Percentiles rank a stretch among this genome's conserved stretches.
phyloP scores from a whole-genome alignment of 2,797 vertebrate genomes.

The Philypnodon macrostomus region DNA sequence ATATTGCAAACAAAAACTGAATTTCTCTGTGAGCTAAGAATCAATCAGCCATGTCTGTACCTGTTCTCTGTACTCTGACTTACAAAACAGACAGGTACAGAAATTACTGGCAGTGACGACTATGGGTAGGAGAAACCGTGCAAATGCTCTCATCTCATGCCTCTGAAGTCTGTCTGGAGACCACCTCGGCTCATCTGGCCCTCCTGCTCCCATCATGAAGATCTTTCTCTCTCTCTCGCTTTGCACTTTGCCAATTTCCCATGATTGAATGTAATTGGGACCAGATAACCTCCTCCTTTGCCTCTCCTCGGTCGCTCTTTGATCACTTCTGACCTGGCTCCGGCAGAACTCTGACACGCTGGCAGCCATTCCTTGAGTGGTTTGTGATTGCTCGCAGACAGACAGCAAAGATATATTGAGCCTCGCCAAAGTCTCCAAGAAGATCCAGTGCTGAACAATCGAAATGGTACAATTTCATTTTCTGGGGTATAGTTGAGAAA shows the following conservation, averaged over 20 bases:
- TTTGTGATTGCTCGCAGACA: slow-evolving; percentile 66
- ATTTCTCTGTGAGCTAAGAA: too few relatives aligned
- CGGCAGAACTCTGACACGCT: slow-evolving; percentile 62
- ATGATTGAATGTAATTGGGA: slow-evolving; percentile 75
- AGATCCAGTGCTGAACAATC: slow-evolving; percentile 8
- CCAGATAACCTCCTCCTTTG: slow-evolving; percentile 62
- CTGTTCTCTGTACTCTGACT: slow-evolving; percentile 5
- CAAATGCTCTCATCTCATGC: slow-evolving; percentile 23
- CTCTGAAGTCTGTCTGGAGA: slow-evolving; percentile 52
- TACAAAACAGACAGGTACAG: neutral
- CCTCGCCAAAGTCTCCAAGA: slow-evolving; percentile 43
- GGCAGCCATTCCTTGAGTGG: slow-evolving; percentile 64
- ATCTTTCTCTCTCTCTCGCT: slow-evolving; percentile 62
- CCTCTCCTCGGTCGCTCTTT: slow-evolving; percentile 52
- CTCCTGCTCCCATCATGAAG: slow-evolving; percentile 59
- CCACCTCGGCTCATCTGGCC: slow-evolving; percentile 70
- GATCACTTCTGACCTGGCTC: slow-evolving; percentile 70
- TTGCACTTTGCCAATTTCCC: slow-evolving; percentile 71
- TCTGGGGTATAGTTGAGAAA: slow-evolving; percentile 17
- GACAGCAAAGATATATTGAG: slow-evolving; percentile 44
- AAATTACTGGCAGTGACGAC: slow-evolving; percentile 6
- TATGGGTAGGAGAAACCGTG: neutral
- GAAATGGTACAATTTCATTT: slow-evolving; percentile 28
- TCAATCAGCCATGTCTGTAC: neutral
- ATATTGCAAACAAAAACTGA: neutral